Evolutionary conservation across 2,797 vertebrate genomes (phyloP).

Genomic region (Bryconaethiops microstoma): DNA sequence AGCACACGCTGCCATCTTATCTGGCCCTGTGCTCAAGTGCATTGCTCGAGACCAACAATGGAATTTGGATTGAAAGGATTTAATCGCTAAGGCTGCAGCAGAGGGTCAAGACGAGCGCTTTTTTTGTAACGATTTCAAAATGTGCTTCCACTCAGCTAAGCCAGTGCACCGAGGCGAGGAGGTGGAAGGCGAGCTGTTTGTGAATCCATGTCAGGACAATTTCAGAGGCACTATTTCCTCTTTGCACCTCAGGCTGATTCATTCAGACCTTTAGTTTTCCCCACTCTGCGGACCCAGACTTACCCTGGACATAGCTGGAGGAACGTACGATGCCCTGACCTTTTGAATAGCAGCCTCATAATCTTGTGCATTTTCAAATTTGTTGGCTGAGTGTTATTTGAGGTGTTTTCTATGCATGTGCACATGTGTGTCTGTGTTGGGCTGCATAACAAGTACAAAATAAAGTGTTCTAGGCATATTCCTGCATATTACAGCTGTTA

Average conservation of each 20-base stretch:
- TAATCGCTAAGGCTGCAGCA: conserved; percentile 49
- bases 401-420: conserved; percentile 26
- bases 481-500: background rate
- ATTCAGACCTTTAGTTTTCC: conserved; percentile 37
- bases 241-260: conserved; percentile 26
- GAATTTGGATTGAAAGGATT: conserved; percentile 57
- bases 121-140: conserved; percentile 38
- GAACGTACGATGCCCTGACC: conserved; percentile 23
- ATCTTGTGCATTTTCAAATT: background rate
- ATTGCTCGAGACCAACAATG: conserved; percentile 45
- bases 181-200: conserved; percentile 15
- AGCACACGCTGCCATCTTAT: conserved; percentile 39
- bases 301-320: conserved; percentile 14
- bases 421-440: conserved; percentile 24
- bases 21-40: conserved; percentile 41
- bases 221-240: conserved; percentile 24
- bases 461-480: background rate
- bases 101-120: conserved; percentile 48
- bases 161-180: conserved; percentile 28
- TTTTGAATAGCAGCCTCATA: conserved; percentile 27
- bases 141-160: conserved; percentile 40
- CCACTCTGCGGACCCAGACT: conserved; percentile 14
- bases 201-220: conserved; percentile 20
- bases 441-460: background rate
- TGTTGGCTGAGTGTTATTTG: background rate